Evolutionary conservation across 2,113 vertebrate species (phyloP).

Genomic region (Peromyscus polionotus): DNA sequence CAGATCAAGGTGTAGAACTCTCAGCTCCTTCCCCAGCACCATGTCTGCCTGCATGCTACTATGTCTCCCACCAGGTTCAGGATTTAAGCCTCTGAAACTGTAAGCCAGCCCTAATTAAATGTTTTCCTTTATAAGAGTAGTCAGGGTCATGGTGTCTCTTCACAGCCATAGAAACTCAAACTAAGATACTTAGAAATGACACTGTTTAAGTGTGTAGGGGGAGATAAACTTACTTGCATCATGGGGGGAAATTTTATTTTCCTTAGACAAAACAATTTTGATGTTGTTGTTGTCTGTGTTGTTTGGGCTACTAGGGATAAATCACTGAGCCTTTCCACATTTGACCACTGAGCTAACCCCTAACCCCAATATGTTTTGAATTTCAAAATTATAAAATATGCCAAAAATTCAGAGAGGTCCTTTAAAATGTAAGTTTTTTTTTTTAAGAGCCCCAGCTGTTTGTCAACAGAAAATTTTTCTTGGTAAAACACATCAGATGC

Average conservation of each 20-base stretch:
- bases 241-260: conserved; percentile 61
- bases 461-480: conserved; percentile 8
- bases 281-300: not conserved
- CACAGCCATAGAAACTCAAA: too few species aligned
- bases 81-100: too few species aligned
- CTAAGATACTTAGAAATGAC: conserved; percentile 42
- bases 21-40: too few species aligned
- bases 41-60: too few species aligned
- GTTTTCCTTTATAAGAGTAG: too few species aligned
- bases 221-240: conserved; percentile 72
- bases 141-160: too few species aligned
- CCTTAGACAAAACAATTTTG: conserved; percentile 44
- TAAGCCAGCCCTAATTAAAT: too few species aligned
- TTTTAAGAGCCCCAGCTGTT: not conserved
- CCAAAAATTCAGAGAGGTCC: conserved; percentile 47
- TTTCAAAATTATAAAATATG: conserved; percentile 50
- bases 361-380: conserved; percentile 54
- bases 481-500: not conserved
- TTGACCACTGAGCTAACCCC: not conserved
- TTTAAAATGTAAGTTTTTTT: conserved; percentile 53
- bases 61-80: too few species aligned
- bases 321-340: not conserved
- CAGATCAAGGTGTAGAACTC: too few species aligned
- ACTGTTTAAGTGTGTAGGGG: not conserved
- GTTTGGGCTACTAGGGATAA: not conserved